Evolutionary conservation across 1,140 invertebrate species (phyloP), one percentile per base, ranked within the genome.

Genomic region (Sweltsa coloradensis): DNA sequence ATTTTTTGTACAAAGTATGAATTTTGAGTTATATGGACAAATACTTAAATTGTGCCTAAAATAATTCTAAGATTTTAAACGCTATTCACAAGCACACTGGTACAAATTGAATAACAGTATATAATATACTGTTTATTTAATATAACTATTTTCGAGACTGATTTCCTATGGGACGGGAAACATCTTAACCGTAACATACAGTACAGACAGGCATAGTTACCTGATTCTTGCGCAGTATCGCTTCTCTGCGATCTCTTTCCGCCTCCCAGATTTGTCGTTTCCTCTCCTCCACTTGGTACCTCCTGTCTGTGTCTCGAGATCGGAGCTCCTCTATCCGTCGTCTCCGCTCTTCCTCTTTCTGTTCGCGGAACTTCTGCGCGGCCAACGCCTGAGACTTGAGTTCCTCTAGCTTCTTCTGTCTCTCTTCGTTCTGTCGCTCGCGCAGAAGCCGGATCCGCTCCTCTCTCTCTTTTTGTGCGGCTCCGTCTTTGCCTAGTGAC

Each of bases 181-280:
- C n/a, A n/a, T n/a, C n/a, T n/a, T n/a, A n/a, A n/a, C n/a, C n/a
- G n/a, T n/a, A n/a, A n/a, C n/a, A n/a, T n/a, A n/a, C n/a, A n/a
- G n/a, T n/a, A n/a, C n/a, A n/a, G n/a, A n/a, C n/a, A n/a, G n/a
- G n/a, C 49, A 7, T 25, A 9, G 41, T 52, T 55, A 66, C 63
- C 58, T 79, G 76, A 65, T 88, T 89, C 61, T 87, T 83, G 54
- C 81, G 78, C 39, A 91, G 60, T 47, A 90, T 84, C 34, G 85
- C 85, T 64, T 89, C 86, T 52, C 86, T 75, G 51, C 86, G 72
- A 55, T 89, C 86, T 53, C 81, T 68, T 51, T 89, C 87, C 22
- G 85, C 87, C 63, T 90, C 86, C 72, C 83, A 82, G 65, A 92
- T 89, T 59, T 81, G 74, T 45, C 79, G 76, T 68, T 90, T 90